Conservation (phyloP, 2,113 vertebrate species). For the Synchiropus splendidus region DNA sequence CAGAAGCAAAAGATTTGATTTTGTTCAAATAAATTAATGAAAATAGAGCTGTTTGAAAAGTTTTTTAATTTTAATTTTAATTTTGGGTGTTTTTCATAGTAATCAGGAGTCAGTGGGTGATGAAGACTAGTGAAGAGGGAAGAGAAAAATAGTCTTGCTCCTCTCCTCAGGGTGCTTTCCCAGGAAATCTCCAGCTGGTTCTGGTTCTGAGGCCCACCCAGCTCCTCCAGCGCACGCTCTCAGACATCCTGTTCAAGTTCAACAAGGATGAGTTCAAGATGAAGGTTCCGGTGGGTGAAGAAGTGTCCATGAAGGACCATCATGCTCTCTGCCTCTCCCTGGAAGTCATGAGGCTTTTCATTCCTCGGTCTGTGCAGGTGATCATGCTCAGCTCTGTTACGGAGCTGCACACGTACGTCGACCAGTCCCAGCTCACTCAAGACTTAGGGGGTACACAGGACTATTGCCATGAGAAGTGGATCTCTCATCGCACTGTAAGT, state of each 20-base stretch:
- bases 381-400: slow-evolving; percentile 96
- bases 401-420: slow-evolving; percentile 89
- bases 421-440: slow-evolving; percentile 85
- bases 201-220: slow-evolving; percentile 87
- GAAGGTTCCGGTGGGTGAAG: slow-evolving; percentile 88
- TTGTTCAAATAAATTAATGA: too few species aligned
- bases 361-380: slow-evolving; percentile 67
- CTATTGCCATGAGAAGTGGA: slow-evolving; percentile 93
- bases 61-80: too few species aligned
- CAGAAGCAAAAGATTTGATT: too few species aligned
- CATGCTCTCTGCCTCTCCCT: too few species aligned
- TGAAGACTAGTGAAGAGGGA: too few species aligned
- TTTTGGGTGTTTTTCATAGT: too few species aligned
- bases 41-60: too few species aligned
- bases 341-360: not conserved
- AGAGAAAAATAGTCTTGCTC: not conserved
- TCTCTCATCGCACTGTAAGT: slow-evolving; percentile 85
- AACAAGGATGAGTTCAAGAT: slow-evolving; percentile 98
- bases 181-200: slow-evolving; percentile 91
- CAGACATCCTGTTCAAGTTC: slow-evolving; percentile 86
- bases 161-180: slow-evolving; percentile 81
- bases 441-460: slow-evolving; percentile 90
- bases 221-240: slow-evolving; percentile 82
- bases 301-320: not conserved
- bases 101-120: too few species aligned